Evolutionary conservation across 2,797 vertebrate genomes (phyloP).

Genomic region (Anguilla pacifica): DNA sequence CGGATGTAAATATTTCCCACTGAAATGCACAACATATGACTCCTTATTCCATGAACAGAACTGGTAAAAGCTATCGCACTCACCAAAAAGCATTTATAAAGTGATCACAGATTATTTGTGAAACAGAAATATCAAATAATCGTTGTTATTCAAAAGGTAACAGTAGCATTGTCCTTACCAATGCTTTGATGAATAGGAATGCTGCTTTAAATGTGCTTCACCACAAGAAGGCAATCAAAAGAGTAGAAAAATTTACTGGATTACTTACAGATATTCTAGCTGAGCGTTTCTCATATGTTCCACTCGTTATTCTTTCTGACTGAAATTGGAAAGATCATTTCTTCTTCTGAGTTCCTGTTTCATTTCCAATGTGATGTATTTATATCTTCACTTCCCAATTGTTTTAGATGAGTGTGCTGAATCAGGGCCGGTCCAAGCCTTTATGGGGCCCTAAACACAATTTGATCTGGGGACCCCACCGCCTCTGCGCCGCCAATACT

Average conservation of each 20-base stretch:
- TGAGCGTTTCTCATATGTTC: neutral
- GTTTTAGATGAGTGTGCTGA: too few species aligned
- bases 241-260: neutral
- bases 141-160: too few species aligned
- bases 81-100: neutral
- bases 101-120: neutral
- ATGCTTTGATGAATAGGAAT: too few species aligned
- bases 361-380: neutral
- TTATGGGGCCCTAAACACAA: too few species aligned
- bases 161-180: too few species aligned
- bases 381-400: conserved; percentile 8
- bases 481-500: too few species aligned
- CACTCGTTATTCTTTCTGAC: too few species aligned
- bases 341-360: conserved; percentile 1
- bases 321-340: too few species aligned
- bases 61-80: neutral
- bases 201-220: neutral
- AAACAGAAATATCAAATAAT: neutral
- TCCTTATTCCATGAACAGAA: neutral
- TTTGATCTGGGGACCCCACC: too few species aligned
- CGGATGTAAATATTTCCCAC: too few species aligned
- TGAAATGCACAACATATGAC: too few species aligned
- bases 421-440: too few species aligned
- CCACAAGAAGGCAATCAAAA: neutral
- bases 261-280: neutral